Evolutionary conservation across 2,113 vertebrate genomes (phyloP), one percentile per base, ranked within the genome.

Genomic region (Oryzias woworae): DNA sequence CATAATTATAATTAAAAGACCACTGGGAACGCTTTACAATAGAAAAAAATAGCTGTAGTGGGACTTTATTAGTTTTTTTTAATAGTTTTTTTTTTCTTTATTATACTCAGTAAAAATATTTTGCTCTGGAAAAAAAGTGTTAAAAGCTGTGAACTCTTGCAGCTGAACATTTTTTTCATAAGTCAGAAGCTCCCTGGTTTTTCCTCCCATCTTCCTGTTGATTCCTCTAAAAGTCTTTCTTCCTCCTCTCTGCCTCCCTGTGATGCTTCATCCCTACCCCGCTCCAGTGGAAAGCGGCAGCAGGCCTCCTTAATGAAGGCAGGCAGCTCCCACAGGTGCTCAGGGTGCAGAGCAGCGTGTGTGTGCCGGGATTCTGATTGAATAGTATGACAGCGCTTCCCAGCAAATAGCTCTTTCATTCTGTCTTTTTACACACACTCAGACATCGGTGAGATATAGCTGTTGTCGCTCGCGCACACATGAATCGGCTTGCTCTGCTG

Each of bases 241-340:
- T 43, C 59, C 47, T 48, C 44, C 13, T 47, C 61, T 47, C 43
- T 64, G 41, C 12, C 50, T 43, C 47, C 57, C 50, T 12, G 17
- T 14, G 61, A 51, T 10, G n/a, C 52, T 44, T 58, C 43, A 28
- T 65, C 59, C 66, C 61, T 61, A 63, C 24, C 58, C 45, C 57
- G 36, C 53, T 42, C 45, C 57, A 69, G 26, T 77, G 73, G 71
- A 84, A 71, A 75, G 62, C 55, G 66, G 69, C 74, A 80, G 74
- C 74, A 67, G 69, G 78, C 73, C 75, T 61, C 43, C 73, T 80
- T 85, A 87, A 80, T 82, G 79, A 82, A 84, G 80, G 62, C 74
- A 76, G 71, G 48, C 36, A 60, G 42, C 53, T 83, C 86, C 80
- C 80, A 61, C 61, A 70, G 72, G 86, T 64, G 73, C 64, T 62